Evolutionary conservation across 2,113 vertebrate species (phyloP), one percentile per base, ranked within the genome.

Genomic region (Trichomycterus rosablanca): DNA sequence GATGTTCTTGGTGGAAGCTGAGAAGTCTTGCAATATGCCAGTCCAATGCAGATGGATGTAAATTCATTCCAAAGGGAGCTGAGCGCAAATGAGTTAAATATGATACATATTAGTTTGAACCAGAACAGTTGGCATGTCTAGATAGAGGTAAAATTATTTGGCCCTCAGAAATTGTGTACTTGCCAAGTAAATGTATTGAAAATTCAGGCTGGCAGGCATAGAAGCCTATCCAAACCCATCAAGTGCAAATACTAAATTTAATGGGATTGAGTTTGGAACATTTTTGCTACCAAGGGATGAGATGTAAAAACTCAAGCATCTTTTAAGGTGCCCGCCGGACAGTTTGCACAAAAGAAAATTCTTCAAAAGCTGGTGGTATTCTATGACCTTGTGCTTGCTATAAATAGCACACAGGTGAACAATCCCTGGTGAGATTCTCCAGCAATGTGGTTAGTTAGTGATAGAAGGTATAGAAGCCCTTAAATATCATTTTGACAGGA

Each of bases 341-440:
- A 48, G 53, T 32, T 46, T 63, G 58, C 46, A 37, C 40, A 22
- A 9, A n/a, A 63, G 39, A 62, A 42, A 42, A 22, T 45, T 63
- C 65, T 20, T 59, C 59, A 60, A 57, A 62, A 44, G 57, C 65
- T 59, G 59, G 63, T 72, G 70, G 24, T 53, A 42, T 48, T 35
- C 70, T 42, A 48, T 59, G 70, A 72, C 70, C 70, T 72, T 67
- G 58, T 35, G 50, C 69, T 62, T 19, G 54, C 70, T 72, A 72
- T 72, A 59, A 72, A 72, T 72, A 72, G 65, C 24, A 6, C 44
- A 37, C 70, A 67, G 65, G 70, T 72, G 70, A 72, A 63, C 59
- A 51, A 57, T 68, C 65, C 64, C 49, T 19, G 11, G 59, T 62
- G 70, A 59, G 54, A 54, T 57, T 59, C 49, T 43, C 37, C 32